phyloP scores from a whole-genome alignment of 2,888 invertebrate species.

The Allolobophora icterica region DNA sequence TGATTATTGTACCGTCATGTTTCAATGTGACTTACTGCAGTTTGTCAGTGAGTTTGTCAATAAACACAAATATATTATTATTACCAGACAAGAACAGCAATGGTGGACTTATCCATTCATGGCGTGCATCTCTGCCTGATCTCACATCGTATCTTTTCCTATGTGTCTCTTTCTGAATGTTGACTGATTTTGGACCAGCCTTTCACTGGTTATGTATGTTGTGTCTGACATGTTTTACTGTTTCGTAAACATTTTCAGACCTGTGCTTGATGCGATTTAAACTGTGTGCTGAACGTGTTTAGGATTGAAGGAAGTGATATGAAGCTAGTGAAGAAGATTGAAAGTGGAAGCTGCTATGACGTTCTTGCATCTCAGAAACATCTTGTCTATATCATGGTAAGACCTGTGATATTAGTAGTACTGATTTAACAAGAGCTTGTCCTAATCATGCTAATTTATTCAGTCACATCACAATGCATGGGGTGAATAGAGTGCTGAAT shows the following conservation, averaged over 20 bases:
- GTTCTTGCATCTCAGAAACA: constrained; percentile 37
- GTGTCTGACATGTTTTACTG: neutral
- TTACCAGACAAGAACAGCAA: no score
- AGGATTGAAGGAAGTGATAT: constrained; percentile 29
- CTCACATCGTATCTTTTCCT: no score
- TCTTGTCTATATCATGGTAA: constrained; percentile 43
- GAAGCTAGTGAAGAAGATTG: constrained; percentile 26
- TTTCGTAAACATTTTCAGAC: neutral
- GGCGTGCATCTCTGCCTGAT: no score
- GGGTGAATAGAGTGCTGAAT: no score
- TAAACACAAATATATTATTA: no score
- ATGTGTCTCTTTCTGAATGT: no score
- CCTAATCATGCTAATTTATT: neutral
- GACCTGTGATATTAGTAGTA: neutral
- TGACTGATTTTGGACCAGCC: no score
- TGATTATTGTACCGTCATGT: no score
- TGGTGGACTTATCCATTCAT: no score
- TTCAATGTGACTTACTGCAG: no score
- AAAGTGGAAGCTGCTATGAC: constrained; percentile 37
- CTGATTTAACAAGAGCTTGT: neutral
- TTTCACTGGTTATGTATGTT: no score
- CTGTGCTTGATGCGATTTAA: neutral
- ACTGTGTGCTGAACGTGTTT: neutral
- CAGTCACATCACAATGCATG: neutral
- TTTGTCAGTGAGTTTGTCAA: no score